These are phyloP conservation scores for Proisotoma minuta DNA, from an alignment of 2,888 invertebrate species.

Conservation along the genomic window DNA sequence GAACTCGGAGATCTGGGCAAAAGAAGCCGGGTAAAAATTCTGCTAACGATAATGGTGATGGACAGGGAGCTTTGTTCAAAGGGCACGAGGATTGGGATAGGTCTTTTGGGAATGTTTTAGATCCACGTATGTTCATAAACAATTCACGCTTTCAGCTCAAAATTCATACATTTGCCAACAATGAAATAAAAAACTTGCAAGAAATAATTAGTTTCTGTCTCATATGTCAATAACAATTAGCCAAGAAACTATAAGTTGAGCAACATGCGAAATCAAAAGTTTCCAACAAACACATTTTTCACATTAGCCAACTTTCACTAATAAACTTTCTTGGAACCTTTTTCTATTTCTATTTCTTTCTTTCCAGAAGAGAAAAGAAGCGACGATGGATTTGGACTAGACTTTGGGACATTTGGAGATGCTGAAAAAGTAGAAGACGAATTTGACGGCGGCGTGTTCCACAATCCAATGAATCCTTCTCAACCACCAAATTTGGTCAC, in stretches of 20 bases:
- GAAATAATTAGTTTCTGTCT: too few species aligned
- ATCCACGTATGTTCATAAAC: slow-evolving; percentile 30
- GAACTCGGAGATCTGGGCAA: too few species aligned
- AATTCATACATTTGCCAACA: too few species aligned
- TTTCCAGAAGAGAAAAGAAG: too few species aligned
- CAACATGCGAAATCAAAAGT: neutral
- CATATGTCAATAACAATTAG: too few species aligned
- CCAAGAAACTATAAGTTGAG: too few species aligned
- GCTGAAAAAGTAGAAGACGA: slow-evolving; percentile 10
- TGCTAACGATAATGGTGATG: neutral
- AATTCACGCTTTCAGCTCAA: too few species aligned
- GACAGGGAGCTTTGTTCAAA: neutral
- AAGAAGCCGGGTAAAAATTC: slow-evolving; percentile 2
- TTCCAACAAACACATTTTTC: neutral
- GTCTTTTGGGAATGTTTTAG: slow-evolving; percentile 28
- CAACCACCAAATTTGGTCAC: slow-evolving; percentile 28
- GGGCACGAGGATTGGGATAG: slow-evolving; percentile 20
- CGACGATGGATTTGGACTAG: slow-evolving; percentile 19
- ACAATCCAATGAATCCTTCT: slow-evolving; percentile 30
- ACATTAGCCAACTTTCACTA: too few species aligned
- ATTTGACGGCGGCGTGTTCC: slow-evolving; percentile 15
- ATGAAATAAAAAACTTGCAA: too few species aligned
- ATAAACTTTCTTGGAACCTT: too few species aligned
- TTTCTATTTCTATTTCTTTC: too few species aligned
- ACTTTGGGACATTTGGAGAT: slow-evolving; percentile 16